Percentiles rank a stretch among this genome's conserved stretches.
These are phyloP conservation scores for Poecilia picta DNA, from an alignment of 2,797 vertebrate genomes.

Conservation along the genomic window DNA sequence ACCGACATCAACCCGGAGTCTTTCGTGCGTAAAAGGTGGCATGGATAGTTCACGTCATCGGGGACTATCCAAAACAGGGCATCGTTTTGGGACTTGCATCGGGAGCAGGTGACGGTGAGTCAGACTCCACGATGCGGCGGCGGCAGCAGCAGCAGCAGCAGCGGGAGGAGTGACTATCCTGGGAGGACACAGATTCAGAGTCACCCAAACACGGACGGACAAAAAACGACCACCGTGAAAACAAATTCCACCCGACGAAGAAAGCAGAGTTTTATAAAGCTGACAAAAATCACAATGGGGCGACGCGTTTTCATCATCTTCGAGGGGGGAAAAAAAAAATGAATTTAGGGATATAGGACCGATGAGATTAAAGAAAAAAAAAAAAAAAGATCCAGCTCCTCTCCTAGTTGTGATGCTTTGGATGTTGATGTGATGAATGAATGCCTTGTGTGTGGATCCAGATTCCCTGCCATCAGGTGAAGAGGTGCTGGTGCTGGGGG, in stretches of 20 bases:
- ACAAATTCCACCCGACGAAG: constrained; percentile 44
- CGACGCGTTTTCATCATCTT: constrained; percentile 46
- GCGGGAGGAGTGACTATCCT: constrained; percentile 29
- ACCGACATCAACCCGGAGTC: background rate
- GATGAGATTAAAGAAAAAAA: background rate
- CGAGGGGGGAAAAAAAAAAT: background rate
- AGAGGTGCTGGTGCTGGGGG: constrained; percentile 14
- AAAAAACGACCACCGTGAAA: constrained; percentile 62
- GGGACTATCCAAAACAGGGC: constrained; percentile 31
- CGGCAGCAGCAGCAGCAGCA: constrained; percentile 27
- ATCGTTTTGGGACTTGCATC: constrained; percentile 12
- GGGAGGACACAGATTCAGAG: constrained; percentile 14
- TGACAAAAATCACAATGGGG: constrained; percentile 58
- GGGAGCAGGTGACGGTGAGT: constrained; percentile 61
- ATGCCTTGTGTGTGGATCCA: constrained; percentile 26
- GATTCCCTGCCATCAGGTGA: constrained; percentile 51
- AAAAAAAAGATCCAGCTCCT: background rate
- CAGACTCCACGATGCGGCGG: constrained; percentile 48
- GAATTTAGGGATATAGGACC: background rate
- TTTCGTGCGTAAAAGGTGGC: constrained; percentile 20
- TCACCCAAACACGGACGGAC: constrained; percentile 61
- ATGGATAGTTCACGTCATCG: constrained; percentile 26
- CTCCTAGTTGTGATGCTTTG: constrained; percentile 10
- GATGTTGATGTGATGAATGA: constrained; percentile 24
- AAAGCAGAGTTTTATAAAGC: constrained; percentile 55